Evolutionary conservation across 1,140 invertebrate species (phyloP), one percentile per base, ranked within the genome.

Genomic region (Tetramorium parvispinum): DNA sequence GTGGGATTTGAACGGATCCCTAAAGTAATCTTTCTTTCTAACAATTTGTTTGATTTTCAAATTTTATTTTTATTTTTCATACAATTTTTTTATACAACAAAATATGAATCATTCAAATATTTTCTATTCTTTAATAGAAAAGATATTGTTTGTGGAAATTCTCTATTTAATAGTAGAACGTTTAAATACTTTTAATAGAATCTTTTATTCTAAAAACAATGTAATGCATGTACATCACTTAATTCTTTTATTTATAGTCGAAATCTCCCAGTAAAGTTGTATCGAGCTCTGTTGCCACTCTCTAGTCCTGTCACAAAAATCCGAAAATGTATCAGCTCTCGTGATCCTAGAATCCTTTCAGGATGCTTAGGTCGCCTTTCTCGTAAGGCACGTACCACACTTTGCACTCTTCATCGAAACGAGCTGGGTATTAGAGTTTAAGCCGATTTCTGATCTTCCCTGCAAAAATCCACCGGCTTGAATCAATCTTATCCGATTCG

Each of bases 331-430:
- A 87, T 90, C 78, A 53, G 65, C 55, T 73, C 73, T 87, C 73
- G 24, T 79, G 76, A 89, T 85, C 49, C 65, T 66, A 2, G 63
- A 82, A 89, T 90, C 88, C 86, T 85, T 88, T 89, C 70, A 90
- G 76, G 75, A 87, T 88, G n/a, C 86, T 90, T 90, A 89, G 68
- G 55, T 66, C 49, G 49, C 75, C 57, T 70, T 49, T 85, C 61
- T 89, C 40, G 75, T 59, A 66, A 43, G 49, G 57, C 75, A 85
- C 89, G 81, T 88, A 91, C 85, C 63, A 90, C 83, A 77, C 79
- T 91, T 90, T 91, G 85, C 89, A 89, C 90, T 90, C 85, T 88
- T 91, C 90, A 88, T 91, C 87, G 85, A 83, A 89, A 61, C 79
- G 63, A 77, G 68, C 49, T 57, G 57, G 81, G 66, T 81, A 87